Base-by-base conservation (phyloP, 2,113 vertebrate genomes). In the Chionodraco myersi region DNA sequence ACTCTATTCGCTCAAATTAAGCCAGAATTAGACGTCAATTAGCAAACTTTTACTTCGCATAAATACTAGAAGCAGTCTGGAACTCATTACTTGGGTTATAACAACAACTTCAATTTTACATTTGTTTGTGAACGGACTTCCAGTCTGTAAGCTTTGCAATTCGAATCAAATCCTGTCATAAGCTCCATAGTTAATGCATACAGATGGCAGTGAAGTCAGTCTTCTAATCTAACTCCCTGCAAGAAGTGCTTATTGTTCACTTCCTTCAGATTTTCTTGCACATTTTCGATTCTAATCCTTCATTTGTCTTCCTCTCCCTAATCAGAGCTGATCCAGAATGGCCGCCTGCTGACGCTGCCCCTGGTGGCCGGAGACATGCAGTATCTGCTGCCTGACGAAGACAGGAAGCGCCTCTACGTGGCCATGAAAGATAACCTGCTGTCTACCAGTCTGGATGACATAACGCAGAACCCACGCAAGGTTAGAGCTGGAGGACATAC, bases 401-500 rank as follows among this genome's bases (percentile, higher is more conserved):
- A 96, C 58, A 77, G 86, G 41, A 91, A 88, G 41, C 93, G 82
- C 26, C 92, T 96, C 14, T 96, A 96, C 5, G 95, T 95, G 74
- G 92, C 94, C 86, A 94, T 95, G 90, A 96, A 95, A 88, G 94
- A 96, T 86, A 86, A 92, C 70, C 92, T 96, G 75, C 90, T 96
- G 76, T 94, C 93, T 13, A 93, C 93, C 52, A 95, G 92, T 69
- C 86, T 96, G 91, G 95, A 96, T 74, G 94, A 96, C 85, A 93
- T 96, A 83, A 95, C 94, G 10, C 94, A 93, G 77, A 92, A 90
- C 71, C 93, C 94, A 60, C 92, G 84, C 83, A 95, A 95, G 94
- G 95, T 96, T 80, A 87, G 86, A 85, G 3, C 11, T 2, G 3
- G 15, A 49, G 54, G 57, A 83, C 53, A 79, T 63, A 58, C 54